A percentile compares a stretch with the other conserved stretches of the same genome.
These are phyloP conservation scores for Sebastes itinus DNA, from an alignment of 2,797 vertebrate genomes.

Conservation along the genomic window DNA sequence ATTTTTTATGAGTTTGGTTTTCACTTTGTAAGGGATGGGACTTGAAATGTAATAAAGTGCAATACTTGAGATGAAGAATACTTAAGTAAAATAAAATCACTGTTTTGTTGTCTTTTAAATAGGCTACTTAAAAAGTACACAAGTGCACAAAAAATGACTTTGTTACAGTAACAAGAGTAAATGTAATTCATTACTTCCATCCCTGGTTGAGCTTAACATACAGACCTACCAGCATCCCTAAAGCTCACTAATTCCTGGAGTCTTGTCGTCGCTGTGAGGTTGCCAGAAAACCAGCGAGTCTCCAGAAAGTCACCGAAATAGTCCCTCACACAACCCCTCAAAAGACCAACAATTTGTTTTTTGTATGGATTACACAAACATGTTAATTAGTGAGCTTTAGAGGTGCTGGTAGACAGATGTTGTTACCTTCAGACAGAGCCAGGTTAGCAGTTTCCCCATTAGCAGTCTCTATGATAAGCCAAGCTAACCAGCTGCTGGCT, in stretches of 20 bases:
- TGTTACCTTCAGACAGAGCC: not conserved
- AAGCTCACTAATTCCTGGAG: not conserved
- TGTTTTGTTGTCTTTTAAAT: not conserved
- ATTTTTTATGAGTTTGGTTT: not conserved
- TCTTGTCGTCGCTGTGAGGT: not conserved
- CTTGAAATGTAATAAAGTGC: not conserved
- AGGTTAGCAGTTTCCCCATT: not conserved
- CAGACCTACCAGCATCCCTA: not conserved
- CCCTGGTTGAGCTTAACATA: not conserved
- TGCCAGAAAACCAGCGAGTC: not conserved
- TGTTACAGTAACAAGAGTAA: not conserved
- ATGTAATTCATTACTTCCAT: not conserved
- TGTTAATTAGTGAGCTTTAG: not conserved
- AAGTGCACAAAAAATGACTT: not conserved
- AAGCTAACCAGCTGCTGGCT: not conserved
- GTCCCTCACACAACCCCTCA: not conserved
- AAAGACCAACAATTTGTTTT: not conserved
- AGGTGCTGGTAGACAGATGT: not conserved
- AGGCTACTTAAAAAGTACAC: not conserved
- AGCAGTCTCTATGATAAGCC: not conserved
- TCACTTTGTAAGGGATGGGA: not conserved
- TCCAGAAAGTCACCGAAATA: not conserved
- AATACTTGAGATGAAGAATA: not conserved
- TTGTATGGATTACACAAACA: not conserved
- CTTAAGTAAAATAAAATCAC: fast-evolving